These are phyloP conservation scores for Macrosoma leucophasiata DNA, from an alignment of 2,888 invertebrate species.

Conservation along the genomic window DNA sequence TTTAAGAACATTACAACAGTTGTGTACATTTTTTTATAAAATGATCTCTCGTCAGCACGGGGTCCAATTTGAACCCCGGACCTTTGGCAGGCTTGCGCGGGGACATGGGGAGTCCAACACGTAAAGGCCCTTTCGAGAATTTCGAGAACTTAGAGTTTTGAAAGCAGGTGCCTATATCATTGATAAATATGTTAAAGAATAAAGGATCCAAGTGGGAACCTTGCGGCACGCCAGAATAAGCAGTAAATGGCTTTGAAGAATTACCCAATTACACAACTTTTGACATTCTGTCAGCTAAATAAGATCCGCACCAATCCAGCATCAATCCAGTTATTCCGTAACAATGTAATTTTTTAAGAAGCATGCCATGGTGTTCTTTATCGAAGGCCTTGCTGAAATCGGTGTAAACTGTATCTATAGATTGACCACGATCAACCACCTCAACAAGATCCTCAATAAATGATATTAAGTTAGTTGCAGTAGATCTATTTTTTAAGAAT, in stretches of 20 bases:
- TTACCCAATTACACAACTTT: slow-evolving; percentile 3
- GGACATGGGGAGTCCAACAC: no score
- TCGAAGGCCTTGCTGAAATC: slow-evolving; percentile 11
- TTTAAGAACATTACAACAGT: no score
- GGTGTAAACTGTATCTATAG: slow-evolving; percentile 6
- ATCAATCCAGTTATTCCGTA: slow-evolving; percentile 1
- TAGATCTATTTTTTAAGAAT: slow-evolving; percentile 19
- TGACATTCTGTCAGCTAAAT: slow-evolving; percentile 1
- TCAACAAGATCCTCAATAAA: slow-evolving; percentile 12
- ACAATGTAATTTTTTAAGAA: slow-evolving; percentile 7
- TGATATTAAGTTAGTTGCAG: slow-evolving; percentile 14
- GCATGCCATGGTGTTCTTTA: slow-evolving; percentile 10
- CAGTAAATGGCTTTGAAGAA: slow-evolving; percentile 2
- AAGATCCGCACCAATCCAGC: slow-evolving; percentile 5
- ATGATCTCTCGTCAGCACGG: no score
- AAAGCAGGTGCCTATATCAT: slow-evolving; percentile 4
- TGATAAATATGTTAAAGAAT: slow-evolving; percentile 13
- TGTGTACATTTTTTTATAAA: no score
- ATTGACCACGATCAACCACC: slow-evolving; percentile 10
- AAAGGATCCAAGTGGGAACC: slow-evolving; percentile 5
- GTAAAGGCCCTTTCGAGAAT: no score
- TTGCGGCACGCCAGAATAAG: slow-evolving; percentile 5
- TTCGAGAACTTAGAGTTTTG: no score
- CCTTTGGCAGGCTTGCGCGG: no score
- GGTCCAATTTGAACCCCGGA: no score